These are phyloP conservation scores for Nanorana parkeri DNA, from an alignment of 2,113 vertebrate genomes.

Conservation along the genomic window DNA sequence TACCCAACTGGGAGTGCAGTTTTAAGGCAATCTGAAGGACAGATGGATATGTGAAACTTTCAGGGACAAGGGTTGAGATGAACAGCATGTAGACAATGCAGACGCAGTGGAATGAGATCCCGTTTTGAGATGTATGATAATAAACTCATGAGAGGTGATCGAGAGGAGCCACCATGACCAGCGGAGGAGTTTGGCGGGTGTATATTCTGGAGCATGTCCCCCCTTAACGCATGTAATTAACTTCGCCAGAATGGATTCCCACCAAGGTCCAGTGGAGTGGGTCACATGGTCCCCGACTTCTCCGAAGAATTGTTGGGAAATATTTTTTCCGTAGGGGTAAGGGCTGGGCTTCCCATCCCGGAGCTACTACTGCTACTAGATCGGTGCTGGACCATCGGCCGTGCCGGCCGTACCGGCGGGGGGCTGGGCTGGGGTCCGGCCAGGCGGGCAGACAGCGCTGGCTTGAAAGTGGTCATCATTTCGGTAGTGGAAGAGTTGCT, in stretches of 20 bases:
- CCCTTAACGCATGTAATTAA: background rate
- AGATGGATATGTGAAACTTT: background rate
- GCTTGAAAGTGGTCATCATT: slow-evolving; percentile 98
- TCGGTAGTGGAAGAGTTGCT: slow-evolving; percentile 92
- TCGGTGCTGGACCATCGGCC: slow-evolving; percentile 86
- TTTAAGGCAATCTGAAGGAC: slow-evolving; percentile 46
- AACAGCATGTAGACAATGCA: background rate
- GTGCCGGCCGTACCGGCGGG: slow-evolving; percentile 80
- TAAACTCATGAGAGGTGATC: background rate
- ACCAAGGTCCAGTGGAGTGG: background rate
- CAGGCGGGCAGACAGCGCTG: slow-evolving; percentile 86
- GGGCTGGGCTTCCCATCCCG: slow-evolving; percentile 89
- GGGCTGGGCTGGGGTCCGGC: slow-evolving; percentile 90
- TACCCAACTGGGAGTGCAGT: slow-evolving; percentile 2
- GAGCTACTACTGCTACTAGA: slow-evolving; percentile 97
- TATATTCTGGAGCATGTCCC: slow-evolving; percentile 16
- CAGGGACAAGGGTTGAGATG: background rate
- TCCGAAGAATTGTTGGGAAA: slow-evolving; percentile 84
- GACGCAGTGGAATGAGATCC: background rate
- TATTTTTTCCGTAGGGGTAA: slow-evolving; percentile 95
- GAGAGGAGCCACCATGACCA: background rate
- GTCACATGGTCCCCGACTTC: slow-evolving; percentile 92
- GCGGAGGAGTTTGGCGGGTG: background rate
- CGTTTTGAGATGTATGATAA: slow-evolving; percentile 1
- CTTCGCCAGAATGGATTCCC: background rate